A percentile compares a stretch with the other conserved stretches of the same genome.
phyloP scores from a whole-genome alignment of 2,888 invertebrate genomes.

The Limenitis camilla region DNA sequence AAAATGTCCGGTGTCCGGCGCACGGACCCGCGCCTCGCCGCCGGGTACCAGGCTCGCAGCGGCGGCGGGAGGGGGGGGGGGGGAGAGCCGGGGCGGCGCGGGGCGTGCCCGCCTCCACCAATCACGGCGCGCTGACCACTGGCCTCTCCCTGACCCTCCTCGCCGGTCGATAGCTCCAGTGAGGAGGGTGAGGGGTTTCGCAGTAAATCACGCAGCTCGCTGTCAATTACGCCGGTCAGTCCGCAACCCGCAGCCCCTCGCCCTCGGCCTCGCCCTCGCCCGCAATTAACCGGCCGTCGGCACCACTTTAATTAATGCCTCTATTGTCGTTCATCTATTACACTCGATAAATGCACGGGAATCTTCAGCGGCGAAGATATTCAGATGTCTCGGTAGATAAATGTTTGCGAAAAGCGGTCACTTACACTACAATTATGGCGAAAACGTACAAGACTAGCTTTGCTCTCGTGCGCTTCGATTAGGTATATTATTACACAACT shows the following conservation, averaged over 20 bases:
- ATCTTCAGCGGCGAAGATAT: neutral
- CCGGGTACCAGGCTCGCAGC: slow-evolving; percentile 20
- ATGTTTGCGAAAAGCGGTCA: no score
- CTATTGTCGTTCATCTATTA: slow-evolving; percentile 19
- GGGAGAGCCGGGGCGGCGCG: slow-evolving; percentile 19
- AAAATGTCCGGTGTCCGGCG: slow-evolving; percentile 13
- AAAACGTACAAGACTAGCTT: no score
- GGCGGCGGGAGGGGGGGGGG: slow-evolving; percentile 10
- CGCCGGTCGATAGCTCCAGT: neutral
- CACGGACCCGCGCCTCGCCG: slow-evolving; percentile 8
- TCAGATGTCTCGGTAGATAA: neutral
- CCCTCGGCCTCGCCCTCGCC: slow-evolving; percentile 18
- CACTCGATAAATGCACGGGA: slow-evolving; percentile 1
- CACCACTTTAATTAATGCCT: slow-evolving; percentile 20
- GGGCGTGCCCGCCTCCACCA: slow-evolving; percentile 32
- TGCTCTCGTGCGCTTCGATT: no score
- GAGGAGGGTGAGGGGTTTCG: slow-evolving; percentile 19
- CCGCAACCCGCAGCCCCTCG: slow-evolving; percentile 18
- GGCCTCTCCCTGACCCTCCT: slow-evolving; percentile 6
- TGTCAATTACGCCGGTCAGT: slow-evolving; percentile 27
- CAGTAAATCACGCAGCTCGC: slow-evolving; percentile 32
- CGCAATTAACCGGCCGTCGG: slow-evolving; percentile 22
- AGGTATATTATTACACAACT: no score
- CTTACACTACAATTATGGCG: no score
- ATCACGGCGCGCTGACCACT: slow-evolving; percentile 36